Percentiles rank a stretch among this genome's conserved stretches.
Evolutionary conservation across 2,888 invertebrate genomes (phyloP).

Genomic region (Diachrysia chrysitis): DNA sequence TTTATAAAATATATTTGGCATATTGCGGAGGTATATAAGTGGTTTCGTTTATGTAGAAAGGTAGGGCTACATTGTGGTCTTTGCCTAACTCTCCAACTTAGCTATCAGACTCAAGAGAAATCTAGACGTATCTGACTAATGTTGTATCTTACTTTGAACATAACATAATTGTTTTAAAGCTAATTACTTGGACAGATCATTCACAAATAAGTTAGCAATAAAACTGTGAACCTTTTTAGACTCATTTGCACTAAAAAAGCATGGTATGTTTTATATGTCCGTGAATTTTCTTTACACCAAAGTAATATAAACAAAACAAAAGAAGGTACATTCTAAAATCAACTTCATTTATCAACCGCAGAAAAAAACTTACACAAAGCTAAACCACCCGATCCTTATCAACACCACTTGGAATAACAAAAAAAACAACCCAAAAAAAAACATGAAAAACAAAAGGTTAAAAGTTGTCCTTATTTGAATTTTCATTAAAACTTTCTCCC

Average conservation of each 20-base stretch:
- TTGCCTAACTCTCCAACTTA: too few relatives aligned
- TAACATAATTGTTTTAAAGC: too few relatives aligned
- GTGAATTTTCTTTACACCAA: background rate
- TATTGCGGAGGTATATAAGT: background rate
- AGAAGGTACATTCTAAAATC: conserved; percentile 8
- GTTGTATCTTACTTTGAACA: too few relatives aligned
- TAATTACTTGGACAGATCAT: too few relatives aligned
- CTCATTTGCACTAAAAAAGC: too few relatives aligned
- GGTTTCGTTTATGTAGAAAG: background rate
- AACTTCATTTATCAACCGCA: conserved; percentile 39
- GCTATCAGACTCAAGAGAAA: too few relatives aligned
- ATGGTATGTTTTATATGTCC: background rate
- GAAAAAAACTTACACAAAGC: conserved; percentile 54
- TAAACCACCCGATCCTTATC: conserved; percentile 62
- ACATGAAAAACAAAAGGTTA: conserved; percentile 81
- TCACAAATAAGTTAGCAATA: too few relatives aligned
- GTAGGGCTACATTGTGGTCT: background rate
- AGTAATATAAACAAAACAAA: background rate
- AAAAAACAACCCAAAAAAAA: conserved; percentile 77
- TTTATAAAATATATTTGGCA: background rate
- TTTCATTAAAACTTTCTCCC: conserved; percentile 87
- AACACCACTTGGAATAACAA: conserved; percentile 78
- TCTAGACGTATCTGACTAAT: too few relatives aligned
- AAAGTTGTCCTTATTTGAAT: conserved; percentile 87
- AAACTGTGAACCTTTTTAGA: too few relatives aligned